These are phyloP conservation scores for Eulemur rufifrons DNA, from an alignment of 2,113 vertebrate species.

Conservation along the genomic window DNA sequence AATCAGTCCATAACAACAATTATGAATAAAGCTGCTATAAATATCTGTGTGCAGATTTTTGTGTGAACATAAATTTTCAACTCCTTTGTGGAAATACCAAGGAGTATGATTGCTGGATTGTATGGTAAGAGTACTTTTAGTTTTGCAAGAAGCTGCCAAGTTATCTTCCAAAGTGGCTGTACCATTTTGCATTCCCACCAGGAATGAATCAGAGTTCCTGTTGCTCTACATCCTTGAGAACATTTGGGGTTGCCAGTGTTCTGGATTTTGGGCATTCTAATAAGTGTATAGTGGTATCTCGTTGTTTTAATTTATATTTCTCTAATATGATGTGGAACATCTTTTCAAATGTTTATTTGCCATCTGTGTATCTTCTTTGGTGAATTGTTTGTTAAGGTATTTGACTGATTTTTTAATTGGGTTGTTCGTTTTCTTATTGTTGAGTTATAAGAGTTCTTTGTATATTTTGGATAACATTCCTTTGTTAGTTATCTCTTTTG, in stretches of 20 bases:
- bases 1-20: not conserved
- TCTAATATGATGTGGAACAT: not conserved
- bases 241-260: not conserved
- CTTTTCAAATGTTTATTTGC: not conserved
- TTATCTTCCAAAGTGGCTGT: not conserved
- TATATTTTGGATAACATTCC: not conserved
- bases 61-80: not conserved
- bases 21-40: not conserved
- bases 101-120: not conserved
- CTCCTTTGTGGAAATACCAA: not conserved
- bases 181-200: not conserved
- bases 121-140: not conserved
- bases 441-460: not conserved
- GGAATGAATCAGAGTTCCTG: not conserved
- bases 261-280: not conserved
- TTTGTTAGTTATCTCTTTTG: not conserved
- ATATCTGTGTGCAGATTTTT: not conserved
- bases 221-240: not conserved
- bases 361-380: not conserved
- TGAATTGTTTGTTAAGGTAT: not conserved
- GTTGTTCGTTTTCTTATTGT: not conserved
- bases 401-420: not conserved
- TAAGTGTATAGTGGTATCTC: not conserved
- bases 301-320: not conserved
- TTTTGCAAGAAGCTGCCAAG: not conserved